Base-by-base conservation (phyloP, 2,797 vertebrate genomes). In the Malacoraja senta region DNA sequence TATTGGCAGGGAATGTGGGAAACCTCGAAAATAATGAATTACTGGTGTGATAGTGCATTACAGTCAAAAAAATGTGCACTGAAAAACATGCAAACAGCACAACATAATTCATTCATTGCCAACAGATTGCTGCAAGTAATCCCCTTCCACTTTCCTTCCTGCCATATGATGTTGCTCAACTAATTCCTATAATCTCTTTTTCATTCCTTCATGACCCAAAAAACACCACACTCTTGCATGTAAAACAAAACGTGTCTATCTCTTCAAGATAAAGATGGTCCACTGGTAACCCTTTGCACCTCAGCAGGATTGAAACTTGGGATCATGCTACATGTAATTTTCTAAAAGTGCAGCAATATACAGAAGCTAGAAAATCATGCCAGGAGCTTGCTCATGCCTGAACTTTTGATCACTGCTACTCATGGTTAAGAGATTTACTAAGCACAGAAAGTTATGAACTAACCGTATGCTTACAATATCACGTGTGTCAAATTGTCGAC, bases 101-200 rank as follows among this genome's bases (percentile, higher is more conserved):
- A 63, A 83, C 44, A 83, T 83, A 84, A 61, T 84, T 53, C 29
- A 84, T 61, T 84, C 61, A 61, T 84, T 84, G 81, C 81, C 81
- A 61, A 86, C 61, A 86, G 83, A 86, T 86, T 86, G 83, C 58
- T 24, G 44, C 38, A 32, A 9, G 29, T 65, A 86, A 86, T 65
- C 83, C 83, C n/a, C 58, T 65, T 86, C n/a, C 13, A 63, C 32
- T 65, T 86, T 65, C 83, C 61, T 32, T 86, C 61, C 29, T 65
- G 58, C 83, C 29, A 19, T 17, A 65, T 86, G 83, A 63, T 65
- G 58, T 63, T n/a, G 15, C 58, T 65, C 58, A n/a, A 7, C 83
- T 61, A 86, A 86, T 29, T 65, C 61, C 17, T 86, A 29, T 8
- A 86, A 86, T 63, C 13, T n/a, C 83, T 0, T n/a, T 86, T 63